Conservation (phyloP, 1,140 invertebrate genomes). For the Centruroides vittatus region DNA sequence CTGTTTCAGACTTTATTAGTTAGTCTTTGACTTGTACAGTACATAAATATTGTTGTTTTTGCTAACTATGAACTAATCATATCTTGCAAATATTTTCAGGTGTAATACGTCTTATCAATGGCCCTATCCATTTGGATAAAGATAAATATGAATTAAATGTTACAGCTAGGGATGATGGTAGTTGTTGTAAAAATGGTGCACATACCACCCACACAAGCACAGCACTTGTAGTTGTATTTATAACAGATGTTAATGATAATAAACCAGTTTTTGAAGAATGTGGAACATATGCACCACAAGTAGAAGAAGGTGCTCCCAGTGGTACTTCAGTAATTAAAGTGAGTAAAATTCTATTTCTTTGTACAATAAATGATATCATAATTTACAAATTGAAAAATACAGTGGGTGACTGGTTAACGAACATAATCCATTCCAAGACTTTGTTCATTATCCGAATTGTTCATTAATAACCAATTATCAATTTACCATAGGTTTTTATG, state of each 20-base stretch:
- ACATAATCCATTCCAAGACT: no score
- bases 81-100: slow-evolving; percentile 22
- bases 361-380: no score
- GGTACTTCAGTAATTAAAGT: slow-evolving; percentile 70
- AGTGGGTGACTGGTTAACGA: no score
- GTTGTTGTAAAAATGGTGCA: slow-evolving; percentile 75
- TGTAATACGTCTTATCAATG: slow-evolving; percentile 73
- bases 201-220: slow-evolving; percentile 77
- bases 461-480: no score
- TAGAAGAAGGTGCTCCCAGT: slow-evolving; percentile 71
- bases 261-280: slow-evolving; percentile 89
- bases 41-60: no score
- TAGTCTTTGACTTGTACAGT: no score
- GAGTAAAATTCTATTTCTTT: slow-evolving; percentile 29
- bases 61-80: no score
- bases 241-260: slow-evolving; percentile 91
- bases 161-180: slow-evolving; percentile 83
- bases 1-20: no score
- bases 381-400: no score
- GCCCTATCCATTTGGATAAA: slow-evolving; percentile 60
- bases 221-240: slow-evolving; percentile 90
- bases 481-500: no score
- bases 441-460: no score
- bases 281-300: slow-evolving; percentile 76
- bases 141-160: slow-evolving; percentile 85